phyloP scores from a whole-genome alignment of 64 coral and sea anemone species.

The Stichodactyla helianthus region DNA sequence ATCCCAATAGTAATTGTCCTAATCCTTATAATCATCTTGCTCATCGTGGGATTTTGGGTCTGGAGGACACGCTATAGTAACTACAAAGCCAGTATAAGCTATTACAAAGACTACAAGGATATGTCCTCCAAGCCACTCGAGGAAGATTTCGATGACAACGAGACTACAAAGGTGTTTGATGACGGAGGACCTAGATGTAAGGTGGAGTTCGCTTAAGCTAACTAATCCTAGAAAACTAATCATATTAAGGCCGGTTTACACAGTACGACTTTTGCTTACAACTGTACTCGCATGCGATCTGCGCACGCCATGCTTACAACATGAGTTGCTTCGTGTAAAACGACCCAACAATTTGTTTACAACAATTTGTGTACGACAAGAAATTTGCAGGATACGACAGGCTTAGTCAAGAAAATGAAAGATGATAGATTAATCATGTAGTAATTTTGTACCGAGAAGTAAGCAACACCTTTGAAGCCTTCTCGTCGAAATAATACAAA shows the following conservation, averaged over 20 bases:
- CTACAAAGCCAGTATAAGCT: conserved; percentile 40
- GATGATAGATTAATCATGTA: too few species aligned
- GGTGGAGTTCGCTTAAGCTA: conserved; percentile 51
- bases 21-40: not conserved
- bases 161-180: conserved; percentile 39
- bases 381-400: too few species aligned
- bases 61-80: conserved; percentile 1
- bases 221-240: not conserved
- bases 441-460: too few species aligned
- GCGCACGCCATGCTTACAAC: too few species aligned
- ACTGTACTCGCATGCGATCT: too few species aligned
- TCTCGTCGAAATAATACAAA: too few species aligned
- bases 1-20: conserved; percentile 23
- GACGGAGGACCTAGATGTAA: conserved; percentile 44
- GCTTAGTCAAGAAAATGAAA: too few species aligned
- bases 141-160: conserved; percentile 65
- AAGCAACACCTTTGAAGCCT: too few species aligned
- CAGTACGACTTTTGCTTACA: too few species aligned
- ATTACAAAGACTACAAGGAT: conserved; percentile 59
- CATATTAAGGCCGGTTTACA: not conserved
- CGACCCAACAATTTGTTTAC: too few species aligned
- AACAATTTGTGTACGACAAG: too few species aligned
- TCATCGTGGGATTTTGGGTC: not conserved
- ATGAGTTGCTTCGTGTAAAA: too few species aligned
- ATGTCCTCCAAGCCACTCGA: conserved; percentile 49